phyloP scores from a whole-genome alignment of 35 echinoderm and acorn worm genomes.

The Chiridota heheva region DNA sequence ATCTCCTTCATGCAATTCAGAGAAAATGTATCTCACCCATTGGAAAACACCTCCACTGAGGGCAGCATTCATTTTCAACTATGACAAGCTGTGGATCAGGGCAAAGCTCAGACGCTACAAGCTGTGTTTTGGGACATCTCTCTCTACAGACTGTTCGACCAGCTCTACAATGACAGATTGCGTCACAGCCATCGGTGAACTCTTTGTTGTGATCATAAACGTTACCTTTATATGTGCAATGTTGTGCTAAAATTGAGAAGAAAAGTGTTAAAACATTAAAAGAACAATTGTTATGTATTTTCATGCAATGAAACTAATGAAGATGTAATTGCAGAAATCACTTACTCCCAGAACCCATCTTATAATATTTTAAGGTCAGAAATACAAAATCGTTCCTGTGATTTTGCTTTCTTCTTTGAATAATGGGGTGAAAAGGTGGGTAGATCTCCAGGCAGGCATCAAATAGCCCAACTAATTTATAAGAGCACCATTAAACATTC shows the following conservation, averaged over 20 bases:
- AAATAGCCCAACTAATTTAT: too few relatives aligned
- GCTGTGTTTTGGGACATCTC: constrained; percentile 67
- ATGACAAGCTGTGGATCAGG: constrained; percentile 72
- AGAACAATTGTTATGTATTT: neutral
- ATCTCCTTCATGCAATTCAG: too few relatives aligned
- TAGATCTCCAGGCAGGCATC: too few relatives aligned
- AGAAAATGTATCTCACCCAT: constrained; percentile 61
- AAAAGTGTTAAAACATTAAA: neutral
- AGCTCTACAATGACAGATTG: constrained; percentile 70
- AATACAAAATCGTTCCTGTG: too few relatives aligned
- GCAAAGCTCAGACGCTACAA: constrained; percentile 71
- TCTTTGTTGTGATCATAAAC: constrained; percentile 73
- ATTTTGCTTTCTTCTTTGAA: too few relatives aligned
- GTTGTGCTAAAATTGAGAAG: constrained; percentile 62
- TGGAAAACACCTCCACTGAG: constrained; percentile 88
- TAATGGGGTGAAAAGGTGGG: too few relatives aligned
- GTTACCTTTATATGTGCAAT: constrained; percentile 73
- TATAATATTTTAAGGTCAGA: too few relatives aligned
- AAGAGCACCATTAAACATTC: too few relatives aligned
- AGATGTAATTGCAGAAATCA: too few relatives aligned
- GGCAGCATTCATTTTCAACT: constrained; percentile 82
- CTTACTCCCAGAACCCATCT: too few relatives aligned
- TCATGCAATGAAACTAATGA: too few relatives aligned
- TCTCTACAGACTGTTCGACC: constrained; percentile 79
- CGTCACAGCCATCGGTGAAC: constrained; percentile 81